These are phyloP conservation scores for Ceriagrion tenellum DNA, from an alignment of 2,888 invertebrate genomes.

Conservation along the genomic window DNA sequence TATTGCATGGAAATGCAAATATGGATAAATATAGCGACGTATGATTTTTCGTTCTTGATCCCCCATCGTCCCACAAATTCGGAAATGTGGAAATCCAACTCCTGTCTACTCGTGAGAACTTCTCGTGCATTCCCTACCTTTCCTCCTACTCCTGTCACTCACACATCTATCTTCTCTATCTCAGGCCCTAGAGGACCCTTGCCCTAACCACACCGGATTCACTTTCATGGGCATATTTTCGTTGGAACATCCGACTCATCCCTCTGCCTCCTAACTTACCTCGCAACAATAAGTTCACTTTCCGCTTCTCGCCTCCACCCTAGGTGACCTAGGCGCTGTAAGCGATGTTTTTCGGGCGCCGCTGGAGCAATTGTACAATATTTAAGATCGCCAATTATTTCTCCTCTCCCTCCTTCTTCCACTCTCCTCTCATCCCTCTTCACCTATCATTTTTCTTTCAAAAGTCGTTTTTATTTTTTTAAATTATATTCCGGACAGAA, in stretches of 20 bases:
- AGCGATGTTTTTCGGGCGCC: background rate
- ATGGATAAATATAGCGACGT: too few relatives aligned
- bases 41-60: too few relatives aligned
- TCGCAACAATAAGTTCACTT: slow-evolving; percentile 43
- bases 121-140: background rate
- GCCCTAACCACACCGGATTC: slow-evolving; percentile 2
- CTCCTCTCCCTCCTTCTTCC: background rate
- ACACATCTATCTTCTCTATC: background rate
- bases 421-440: background rate
- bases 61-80: too few relatives aligned
- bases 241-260: background rate
- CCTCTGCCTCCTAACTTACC: slow-evolving; percentile 8
- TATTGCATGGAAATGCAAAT: too few relatives aligned
- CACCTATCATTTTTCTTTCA: background rate
- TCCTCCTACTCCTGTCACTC: background rate
- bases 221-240: background rate
- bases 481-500: background rate
- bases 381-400: background rate
- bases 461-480: background rate
- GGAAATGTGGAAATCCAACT: too few relatives aligned
- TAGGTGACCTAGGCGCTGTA: slow-evolving; percentile 8
- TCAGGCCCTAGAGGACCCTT: background rate
- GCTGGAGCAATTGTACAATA: background rate
- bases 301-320: slow-evolving; percentile 12
- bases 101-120: background rate